Evolutionary conservation across 1,140 invertebrate genomes (phyloP).

Genomic region (Phocides pigmalion): DNA sequence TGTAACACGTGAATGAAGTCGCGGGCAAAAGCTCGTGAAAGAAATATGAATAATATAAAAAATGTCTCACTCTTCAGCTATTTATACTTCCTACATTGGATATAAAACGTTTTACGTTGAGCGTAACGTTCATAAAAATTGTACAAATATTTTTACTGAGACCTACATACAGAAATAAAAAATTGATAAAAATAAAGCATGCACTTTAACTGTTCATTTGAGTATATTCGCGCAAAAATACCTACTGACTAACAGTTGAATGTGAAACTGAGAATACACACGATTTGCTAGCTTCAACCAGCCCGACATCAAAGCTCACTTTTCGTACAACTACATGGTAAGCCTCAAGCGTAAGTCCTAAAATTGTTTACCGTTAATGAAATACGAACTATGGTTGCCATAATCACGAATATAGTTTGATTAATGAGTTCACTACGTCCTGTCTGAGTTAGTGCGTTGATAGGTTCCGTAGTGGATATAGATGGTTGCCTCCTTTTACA

Average conservation of each 20-base stretch:
- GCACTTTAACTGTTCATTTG: conserved; percentile 1
- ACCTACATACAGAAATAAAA: background rate
- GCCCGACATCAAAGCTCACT: background rate
- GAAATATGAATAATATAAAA: too few species aligned
- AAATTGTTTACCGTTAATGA: too few species aligned
- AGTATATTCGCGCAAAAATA: background rate
- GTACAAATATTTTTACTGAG: background rate
- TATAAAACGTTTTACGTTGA: background rate
- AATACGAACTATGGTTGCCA: too few species aligned
- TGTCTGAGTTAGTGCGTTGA: too few species aligned
- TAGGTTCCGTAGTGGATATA: too few species aligned
- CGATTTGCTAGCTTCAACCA: background rate
- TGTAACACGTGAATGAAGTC: too few species aligned
- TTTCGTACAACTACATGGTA: background rate
- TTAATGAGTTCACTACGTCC: too few species aligned
- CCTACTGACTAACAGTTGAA: background rate
- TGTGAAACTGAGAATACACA: background rate
- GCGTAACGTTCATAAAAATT: background rate
- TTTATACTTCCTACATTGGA: background rate
- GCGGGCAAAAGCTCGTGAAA: too few species aligned
- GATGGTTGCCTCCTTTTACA: too few species aligned
- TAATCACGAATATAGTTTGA: too few species aligned
- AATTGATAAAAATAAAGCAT: background rate
- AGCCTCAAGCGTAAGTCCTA: too few species aligned
- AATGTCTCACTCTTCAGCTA: too few species aligned